These are phyloP conservation scores for Takifugu bimaculatus DNA, from an alignment of 2,113 vertebrate genomes.

Conservation along the genomic window DNA sequence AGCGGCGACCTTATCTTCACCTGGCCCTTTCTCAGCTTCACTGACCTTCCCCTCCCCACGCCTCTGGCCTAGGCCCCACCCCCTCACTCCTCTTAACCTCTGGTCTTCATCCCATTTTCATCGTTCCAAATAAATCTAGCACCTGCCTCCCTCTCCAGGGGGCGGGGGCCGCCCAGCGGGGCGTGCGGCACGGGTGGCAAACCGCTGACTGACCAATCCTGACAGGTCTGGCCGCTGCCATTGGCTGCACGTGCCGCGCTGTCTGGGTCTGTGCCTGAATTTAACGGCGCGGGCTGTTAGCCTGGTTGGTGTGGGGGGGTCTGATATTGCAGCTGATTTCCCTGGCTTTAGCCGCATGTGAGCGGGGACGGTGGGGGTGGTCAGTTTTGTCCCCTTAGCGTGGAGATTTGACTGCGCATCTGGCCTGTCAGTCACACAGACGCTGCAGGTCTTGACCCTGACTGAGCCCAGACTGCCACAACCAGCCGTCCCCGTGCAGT, in stretches of 20 bases:
- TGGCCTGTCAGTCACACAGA: constrained; percentile 48
- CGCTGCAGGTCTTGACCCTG: constrained; percentile 39
- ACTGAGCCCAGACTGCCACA: constrained; percentile 17
- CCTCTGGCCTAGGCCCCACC: constrained; percentile 23
- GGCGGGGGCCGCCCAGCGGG: constrained; percentile 6
- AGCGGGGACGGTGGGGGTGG: neutral
- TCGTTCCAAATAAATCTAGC: constrained; percentile 71
- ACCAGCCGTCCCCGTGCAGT: constrained; percentile 8
- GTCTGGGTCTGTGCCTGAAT: constrained; percentile 19
- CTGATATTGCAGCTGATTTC: neutral
- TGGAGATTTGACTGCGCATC: constrained; percentile 34
- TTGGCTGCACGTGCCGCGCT: constrained; percentile 10
- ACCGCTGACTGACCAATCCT: constrained; percentile 31
- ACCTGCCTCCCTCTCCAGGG: constrained; percentile 57
- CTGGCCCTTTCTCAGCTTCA: constrained; percentile 70
- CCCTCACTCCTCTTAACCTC: constrained; percentile 72
- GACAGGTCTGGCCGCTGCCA: constrained; percentile 3
- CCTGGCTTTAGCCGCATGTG: neutral
- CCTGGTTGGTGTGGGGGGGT: neutral
- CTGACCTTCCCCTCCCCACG: constrained; percentile 48
- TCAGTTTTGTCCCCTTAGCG: constrained; percentile 17
- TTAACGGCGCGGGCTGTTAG: constrained; percentile 9
- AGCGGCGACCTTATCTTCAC: constrained; percentile 76
- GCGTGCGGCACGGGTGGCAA: constrained; percentile 29
- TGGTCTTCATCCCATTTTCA: constrained; percentile 74